Base-by-base conservation (phyloP, 92 coral and sea anemone species). In the Zoanthus solanderi region DNA sequence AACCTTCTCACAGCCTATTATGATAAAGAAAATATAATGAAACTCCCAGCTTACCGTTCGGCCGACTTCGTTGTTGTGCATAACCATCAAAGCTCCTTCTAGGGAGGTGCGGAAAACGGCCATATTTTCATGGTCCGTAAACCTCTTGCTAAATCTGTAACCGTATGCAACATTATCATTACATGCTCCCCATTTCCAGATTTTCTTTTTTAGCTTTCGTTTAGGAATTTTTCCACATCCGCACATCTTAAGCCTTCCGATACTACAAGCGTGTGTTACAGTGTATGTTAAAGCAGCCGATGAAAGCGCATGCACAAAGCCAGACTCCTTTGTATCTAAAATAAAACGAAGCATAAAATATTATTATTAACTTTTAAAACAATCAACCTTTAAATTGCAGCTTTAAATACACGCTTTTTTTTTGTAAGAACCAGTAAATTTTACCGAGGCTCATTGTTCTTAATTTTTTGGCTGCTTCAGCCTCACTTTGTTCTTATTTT, bases 221-320 rank as follows among this genome's bases (percentile, higher is more conserved):
- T 89, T 92, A 0, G 99, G 98, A 1, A 81, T 88, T n/a, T 88
- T 76, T 56, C 99, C 99, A 68, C 99, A 97, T 7, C 79, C 80
- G 79, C 99, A 97, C 9, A 80, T 61, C 44, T 91, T 89, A 29
- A 95, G 90, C 30, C 75, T 66, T 46, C 94, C 93, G 15, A 81
- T 92, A n/a, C 96, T 92, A n/a, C 99, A 97, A 0, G 97, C 95
- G 31, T 90, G 95, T 8, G 99, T 93, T n/a, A 97, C 94, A n/a
- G 95, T 89, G 91, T 87, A 97, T 0, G 94, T 90, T 7, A 97
- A 84, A 7, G 99, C 98, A 11, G 99, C 99, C 2, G 99, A 80
- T 6, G 99, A 88, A 0, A 97, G 91, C 9, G 99, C 92, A 75
- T 91, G 92, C 6, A 87, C 91, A 50, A 53, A 97, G 7, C 97